These are phyloP conservation scores for Neria commutata DNA, from an alignment of 2,888 invertebrate genomes.

Conservation along the genomic window DNA sequence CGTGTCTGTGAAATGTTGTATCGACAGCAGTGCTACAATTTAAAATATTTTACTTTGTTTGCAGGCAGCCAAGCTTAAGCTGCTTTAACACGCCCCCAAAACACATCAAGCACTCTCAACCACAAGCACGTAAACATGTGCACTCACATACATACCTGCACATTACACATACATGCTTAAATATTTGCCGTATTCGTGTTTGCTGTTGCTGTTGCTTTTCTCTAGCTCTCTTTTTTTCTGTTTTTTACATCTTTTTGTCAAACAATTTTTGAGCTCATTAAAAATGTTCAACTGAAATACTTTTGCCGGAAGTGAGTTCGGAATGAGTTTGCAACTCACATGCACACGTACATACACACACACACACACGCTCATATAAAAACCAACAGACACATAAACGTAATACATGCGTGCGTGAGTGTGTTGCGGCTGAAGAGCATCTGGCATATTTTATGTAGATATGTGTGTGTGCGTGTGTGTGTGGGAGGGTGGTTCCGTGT, in stretches of 20 bases:
- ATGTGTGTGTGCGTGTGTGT: conserved; percentile 9
- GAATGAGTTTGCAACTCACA: conserved; percentile 24
- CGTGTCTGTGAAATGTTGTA: too few relatives aligned
- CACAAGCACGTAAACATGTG: neutral
- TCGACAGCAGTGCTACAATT: too few relatives aligned
- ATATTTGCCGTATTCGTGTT: neutral
- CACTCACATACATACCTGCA: neutral
- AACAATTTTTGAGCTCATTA: conserved; percentile 48
- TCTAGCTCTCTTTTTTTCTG: neutral
- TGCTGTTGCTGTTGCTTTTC: conserved; percentile 14
- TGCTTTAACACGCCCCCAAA: too few relatives aligned
- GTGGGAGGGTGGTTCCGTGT: conserved; percentile 12
- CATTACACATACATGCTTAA: neutral
- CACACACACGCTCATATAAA: too few relatives aligned
- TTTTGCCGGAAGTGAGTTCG: conserved; percentile 43
- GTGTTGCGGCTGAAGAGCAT: neutral
- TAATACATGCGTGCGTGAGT: too few relatives aligned
- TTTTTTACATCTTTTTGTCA: conserved; percentile 19
- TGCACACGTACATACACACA: too few relatives aligned
- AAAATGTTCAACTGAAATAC: conserved; percentile 53
- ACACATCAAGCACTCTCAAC: neutral
- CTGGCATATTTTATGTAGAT: neutral
- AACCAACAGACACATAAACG: too few relatives aligned
- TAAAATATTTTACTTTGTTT: too few relatives aligned
- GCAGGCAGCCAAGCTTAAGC: too few relatives aligned